A percentile compares a stretch with the other conserved stretches of the same genome.
Conservation (phyloP, 2,113 vertebrate species). For the Colossoma macropomum region DNA sequence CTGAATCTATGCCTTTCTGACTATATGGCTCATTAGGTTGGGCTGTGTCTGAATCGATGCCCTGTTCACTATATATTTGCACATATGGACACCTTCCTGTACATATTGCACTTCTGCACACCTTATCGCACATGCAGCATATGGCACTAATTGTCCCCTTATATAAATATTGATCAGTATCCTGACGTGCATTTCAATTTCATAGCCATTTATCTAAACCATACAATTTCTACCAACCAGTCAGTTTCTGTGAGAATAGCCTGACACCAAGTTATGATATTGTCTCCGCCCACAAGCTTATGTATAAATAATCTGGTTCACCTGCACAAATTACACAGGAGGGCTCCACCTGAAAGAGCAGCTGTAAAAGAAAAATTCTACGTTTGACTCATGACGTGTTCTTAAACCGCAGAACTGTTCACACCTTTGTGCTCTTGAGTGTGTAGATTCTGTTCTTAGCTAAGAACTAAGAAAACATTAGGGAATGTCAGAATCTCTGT, state of each 20-base stretch:
- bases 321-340: not conserved
- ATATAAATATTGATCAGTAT: not conserved
- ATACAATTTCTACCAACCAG: not conserved
- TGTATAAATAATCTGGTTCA: not conserved
- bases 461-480: no score
- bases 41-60: no score
- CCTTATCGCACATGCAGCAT: not conserved
- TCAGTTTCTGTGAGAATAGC: not conserved
- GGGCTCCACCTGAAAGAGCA: not conserved
- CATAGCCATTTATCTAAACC: not conserved
- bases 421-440: no score
- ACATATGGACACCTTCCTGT: no score
- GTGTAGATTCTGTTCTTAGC: no score
- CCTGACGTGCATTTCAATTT: no score
- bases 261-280: not conserved
- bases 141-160: constrained; percentile 42
- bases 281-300: not conserved
- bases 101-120: not conserved
- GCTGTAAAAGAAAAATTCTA: no score
- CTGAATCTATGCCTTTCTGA: not conserved
- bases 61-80: no score
- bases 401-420: no score
- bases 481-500: no score
- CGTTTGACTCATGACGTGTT: no score
- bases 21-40: not conserved